A percentile compares a stretch with the other conserved stretches of the same genome.
Evolutionary conservation across 2,888 invertebrate species (phyloP).

Genomic region (Helleia helle): DNA sequence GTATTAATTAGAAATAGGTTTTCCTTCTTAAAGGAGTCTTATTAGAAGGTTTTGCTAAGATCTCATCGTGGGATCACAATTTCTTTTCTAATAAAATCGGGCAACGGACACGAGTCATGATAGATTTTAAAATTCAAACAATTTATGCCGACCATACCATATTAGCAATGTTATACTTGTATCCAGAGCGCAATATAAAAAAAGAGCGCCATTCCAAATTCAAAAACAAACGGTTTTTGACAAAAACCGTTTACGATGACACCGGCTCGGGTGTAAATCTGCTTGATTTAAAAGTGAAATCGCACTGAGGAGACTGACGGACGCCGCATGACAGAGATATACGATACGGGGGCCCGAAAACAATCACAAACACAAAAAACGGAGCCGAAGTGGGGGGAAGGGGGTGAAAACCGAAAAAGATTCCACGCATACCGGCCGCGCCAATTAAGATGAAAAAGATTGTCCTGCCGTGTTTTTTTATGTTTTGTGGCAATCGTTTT

Average conservation of each 20-base stretch:
- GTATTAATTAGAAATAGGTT: too few species aligned
- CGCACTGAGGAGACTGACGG: constrained; percentile 32
- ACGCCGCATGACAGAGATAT: constrained; percentile 32
- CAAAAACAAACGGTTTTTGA: constrained; percentile 8
- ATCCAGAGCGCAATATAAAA: constrained; percentile 3
- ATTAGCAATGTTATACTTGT: neutral
- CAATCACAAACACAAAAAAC: constrained; percentile 31
- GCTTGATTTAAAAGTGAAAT: constrained; percentile 34
- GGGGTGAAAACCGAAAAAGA: constrained; percentile 29
- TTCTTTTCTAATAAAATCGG: too few species aligned
- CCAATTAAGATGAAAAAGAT: constrained; percentile 67
- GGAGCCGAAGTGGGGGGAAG: constrained; percentile 20
- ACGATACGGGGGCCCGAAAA: constrained; percentile 27
- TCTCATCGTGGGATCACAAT: too few species aligned
- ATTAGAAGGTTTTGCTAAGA: too few species aligned
- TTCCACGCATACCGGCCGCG: constrained; percentile 46
- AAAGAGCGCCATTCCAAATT: constrained; percentile 1
- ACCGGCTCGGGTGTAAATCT: constrained; percentile 29
- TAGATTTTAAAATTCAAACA: neutral
- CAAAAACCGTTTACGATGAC: constrained; percentile 15
- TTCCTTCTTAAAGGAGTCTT: too few species aligned
- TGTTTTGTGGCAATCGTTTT: constrained; percentile 38
- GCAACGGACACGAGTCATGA: constrained; percentile 5
- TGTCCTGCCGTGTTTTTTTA: constrained; percentile 33
- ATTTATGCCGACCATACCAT: neutral